Base-by-base conservation (phyloP, 2,888 invertebrate genomes). In the Idaea biselata region DNA sequence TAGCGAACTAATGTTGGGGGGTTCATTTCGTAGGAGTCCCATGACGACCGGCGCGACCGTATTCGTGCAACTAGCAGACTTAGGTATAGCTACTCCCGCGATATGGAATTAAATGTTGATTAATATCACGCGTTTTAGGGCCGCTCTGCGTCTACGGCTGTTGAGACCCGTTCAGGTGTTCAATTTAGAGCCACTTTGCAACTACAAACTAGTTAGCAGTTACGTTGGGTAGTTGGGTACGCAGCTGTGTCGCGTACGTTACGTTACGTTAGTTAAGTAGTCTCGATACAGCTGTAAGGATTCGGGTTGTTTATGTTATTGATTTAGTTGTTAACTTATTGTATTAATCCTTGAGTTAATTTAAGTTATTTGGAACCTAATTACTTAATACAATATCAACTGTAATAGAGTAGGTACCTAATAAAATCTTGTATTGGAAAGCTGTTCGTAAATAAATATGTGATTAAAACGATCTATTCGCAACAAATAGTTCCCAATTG, bases 91-190 rank as follows among this genome's bases (percentile, higher is more conserved):
- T 72, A 74, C 77, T 71, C 75, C 73, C 74, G 74, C 82, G 81
- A 81, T 85, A 84, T 85, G 79, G 84, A 90, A 89, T 90, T 90
- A 91, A 89, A 91, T 88, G 88, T 86, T 91, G 87, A 90, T 90
- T 89, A 90, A 89, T 89, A 82, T 78, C 79, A 78, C 82, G 81
- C 70, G 72, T 86, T 87, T 86, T 83, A 84, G 81, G 79, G 79
- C 75, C 79, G 70, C 74, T 66, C 70, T 63, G 77, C 66, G 74
- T 73, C 73, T 75, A 69, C 74, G 73, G 64, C 72, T 69, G 66
- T 73, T 74, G 73, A 73, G 77, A 82, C 76, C 80, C 76, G 77
- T 86, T 82, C 83, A 87, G 87, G 87, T 87, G 84, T 81, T 81
- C 81, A 83, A 81, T 85, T 84, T 83, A 82, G 74, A 81, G 81